Evolutionary conservation across 1,140 invertebrate genomes (phyloP).

Genomic region (Aphelenchoides fujianensis): DNA sequence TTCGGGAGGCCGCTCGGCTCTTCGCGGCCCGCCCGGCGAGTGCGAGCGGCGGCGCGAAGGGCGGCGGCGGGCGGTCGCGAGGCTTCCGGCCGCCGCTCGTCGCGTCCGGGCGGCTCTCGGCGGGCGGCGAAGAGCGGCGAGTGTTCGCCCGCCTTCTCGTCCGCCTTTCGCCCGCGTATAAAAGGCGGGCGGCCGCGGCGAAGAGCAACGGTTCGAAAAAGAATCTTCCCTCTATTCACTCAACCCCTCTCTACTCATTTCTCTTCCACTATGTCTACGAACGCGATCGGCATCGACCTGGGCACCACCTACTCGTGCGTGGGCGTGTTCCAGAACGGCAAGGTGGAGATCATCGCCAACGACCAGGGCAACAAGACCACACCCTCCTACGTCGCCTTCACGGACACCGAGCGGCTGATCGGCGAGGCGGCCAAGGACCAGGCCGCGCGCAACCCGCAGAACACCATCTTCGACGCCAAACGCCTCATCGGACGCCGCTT

Average conservation of each 20-base stretch:
- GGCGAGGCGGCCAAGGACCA: conserved; percentile 72
- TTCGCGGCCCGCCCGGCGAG: too few relatives aligned
- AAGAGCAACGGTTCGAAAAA: not conserved
- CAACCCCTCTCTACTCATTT: not conserved
- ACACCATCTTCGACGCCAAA: conserved; percentile 78
- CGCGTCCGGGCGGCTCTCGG: too few relatives aligned
- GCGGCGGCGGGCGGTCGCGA: too few relatives aligned
- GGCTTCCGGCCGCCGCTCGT: too few relatives aligned
- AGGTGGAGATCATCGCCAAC: conserved; percentile 83
- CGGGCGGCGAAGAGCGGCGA: too few relatives aligned
- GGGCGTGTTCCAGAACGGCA: conserved; percentile 68
- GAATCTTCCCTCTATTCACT: not conserved
- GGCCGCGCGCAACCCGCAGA: conserved; percentile 78
- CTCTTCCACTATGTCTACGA: conserved; percentile 16
- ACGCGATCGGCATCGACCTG: conserved; percentile 67
- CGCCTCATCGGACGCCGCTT: conserved; percentile 72
- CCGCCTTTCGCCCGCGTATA: too few relatives aligned
- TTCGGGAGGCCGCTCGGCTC: too few relatives aligned
- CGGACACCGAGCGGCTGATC: conserved; percentile 77
- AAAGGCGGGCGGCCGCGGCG: not conserved
- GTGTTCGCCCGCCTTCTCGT: too few relatives aligned
- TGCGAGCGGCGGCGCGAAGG: too few relatives aligned
- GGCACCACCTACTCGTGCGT: conserved; percentile 68
- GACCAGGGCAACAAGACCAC: conserved; percentile 81
- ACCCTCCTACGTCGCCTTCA: conserved; percentile 83